Evolutionary conservation across 2,113 vertebrate genomes (phyloP).

Genomic region (Oplegnathus fasciatus): DNA sequence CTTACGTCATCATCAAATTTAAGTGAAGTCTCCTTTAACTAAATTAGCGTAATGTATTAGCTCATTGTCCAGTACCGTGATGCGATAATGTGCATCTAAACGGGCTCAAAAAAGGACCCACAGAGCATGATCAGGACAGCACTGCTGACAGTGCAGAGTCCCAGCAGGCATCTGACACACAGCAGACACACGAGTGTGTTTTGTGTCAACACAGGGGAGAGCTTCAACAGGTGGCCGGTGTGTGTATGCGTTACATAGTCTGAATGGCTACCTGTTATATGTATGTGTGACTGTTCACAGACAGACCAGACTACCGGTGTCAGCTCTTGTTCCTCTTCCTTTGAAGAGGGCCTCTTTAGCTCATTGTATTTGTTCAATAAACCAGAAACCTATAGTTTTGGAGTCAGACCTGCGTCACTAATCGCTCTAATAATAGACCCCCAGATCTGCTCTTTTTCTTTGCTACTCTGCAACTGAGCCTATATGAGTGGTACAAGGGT

Average conservation of each 20-base stretch:
- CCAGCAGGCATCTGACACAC: slow-evolving; percentile 21
- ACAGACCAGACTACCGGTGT: background rate
- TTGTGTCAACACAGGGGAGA: slow-evolving; percentile 33
- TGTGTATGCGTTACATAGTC: background rate
- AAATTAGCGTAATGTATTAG: background rate
- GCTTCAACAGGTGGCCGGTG: background rate
- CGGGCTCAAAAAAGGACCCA: background rate
- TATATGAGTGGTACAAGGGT: background rate
- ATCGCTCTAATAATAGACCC: slow-evolving; percentile 57
- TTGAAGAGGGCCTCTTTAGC: slow-evolving; percentile 39
- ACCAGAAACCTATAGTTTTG: slow-evolving; percentile 56
- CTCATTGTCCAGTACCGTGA: background rate
- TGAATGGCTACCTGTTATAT: background rate
- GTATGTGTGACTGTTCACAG: background rate
- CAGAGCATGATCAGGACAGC: slow-evolving; percentile 8
- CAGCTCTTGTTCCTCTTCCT: background rate
- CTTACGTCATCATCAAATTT: background rate
- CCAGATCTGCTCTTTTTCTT: background rate
- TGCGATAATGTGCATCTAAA: background rate
- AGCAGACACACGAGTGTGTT: slow-evolving; percentile 23
- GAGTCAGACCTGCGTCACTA: slow-evolving; percentile 60
- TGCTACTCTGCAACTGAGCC: background rate
- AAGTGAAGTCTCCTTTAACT: background rate
- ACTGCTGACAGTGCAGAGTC: background rate
- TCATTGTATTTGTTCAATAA: slow-evolving; percentile 73